Evolutionary conservation across 2,113 vertebrate species (phyloP).

Genomic region (Sander vitreus): DNA sequence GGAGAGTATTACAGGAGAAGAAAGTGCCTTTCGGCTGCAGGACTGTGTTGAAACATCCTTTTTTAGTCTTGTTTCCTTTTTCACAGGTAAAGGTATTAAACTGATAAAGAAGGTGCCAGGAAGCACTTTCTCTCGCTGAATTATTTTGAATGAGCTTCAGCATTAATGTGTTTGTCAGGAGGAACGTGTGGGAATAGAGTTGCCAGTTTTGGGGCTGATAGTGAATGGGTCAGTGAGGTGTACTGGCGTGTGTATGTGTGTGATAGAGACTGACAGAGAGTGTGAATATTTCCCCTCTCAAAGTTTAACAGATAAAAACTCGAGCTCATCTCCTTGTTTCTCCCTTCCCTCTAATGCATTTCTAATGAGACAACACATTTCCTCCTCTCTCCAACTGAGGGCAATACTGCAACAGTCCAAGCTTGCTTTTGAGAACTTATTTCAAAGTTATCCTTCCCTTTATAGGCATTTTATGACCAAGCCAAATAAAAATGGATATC

Average conservation of each 20-base stretch:
- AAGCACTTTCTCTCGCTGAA: conserved; percentile 50
- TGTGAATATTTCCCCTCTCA: conserved; percentile 60
- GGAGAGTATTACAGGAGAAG: conserved; percentile 5
- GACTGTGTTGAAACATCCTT: conserved; percentile 18
- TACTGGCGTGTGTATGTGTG: conserved; percentile 23
- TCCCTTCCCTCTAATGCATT: conserved; percentile 73
- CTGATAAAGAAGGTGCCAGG: conserved; percentile 50
- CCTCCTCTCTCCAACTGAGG: conserved; percentile 47
- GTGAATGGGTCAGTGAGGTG: conserved; percentile 65
- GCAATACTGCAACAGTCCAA: conserved; percentile 50
- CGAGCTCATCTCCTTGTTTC: conserved; percentile 49
- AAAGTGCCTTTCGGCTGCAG: conserved; percentile 19
- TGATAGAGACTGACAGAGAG: conserved; percentile 21
- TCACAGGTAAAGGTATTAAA: conserved; percentile 52
- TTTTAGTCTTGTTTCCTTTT: conserved; percentile 14
- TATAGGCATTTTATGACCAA: conserved; percentile 62
- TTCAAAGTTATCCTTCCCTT: conserved; percentile 65
- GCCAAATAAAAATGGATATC: conserved; percentile 68
- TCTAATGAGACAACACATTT: conserved; percentile 72
- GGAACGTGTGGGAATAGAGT: conserved; percentile 36
- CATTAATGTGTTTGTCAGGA: conserved; percentile 47
- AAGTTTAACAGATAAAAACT: conserved; percentile 62
- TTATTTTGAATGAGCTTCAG: conserved; percentile 55
- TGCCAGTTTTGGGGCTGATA: conserved; percentile 55
- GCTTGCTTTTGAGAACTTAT: conserved; percentile 61